A percentile compares a stretch with the other conserved stretches of the same genome.
Conservation (phyloP, 1,140 invertebrate species). For the Trichonephila clavipes region DNA sequence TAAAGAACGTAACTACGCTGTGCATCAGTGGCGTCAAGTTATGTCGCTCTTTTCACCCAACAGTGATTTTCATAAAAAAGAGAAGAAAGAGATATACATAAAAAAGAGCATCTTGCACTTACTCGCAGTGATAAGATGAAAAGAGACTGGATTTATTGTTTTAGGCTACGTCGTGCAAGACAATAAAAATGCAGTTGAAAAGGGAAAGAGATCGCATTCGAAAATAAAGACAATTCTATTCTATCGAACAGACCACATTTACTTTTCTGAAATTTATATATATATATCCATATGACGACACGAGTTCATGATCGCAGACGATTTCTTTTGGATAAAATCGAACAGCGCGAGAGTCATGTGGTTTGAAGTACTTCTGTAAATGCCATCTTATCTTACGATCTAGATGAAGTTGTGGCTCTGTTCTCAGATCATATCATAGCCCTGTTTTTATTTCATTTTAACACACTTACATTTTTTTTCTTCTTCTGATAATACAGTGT, state of each 20-base stretch:
- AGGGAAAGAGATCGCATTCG: conserved; percentile 22
- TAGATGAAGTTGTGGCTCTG: too few relatives aligned
- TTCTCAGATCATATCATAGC: too few relatives aligned
- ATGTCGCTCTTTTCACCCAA: conserved; percentile 40
- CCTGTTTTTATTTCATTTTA: too few relatives aligned
- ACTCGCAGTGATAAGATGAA: conserved; percentile 34
- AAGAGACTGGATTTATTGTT: conserved; percentile 45
- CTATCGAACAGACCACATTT: not conserved
- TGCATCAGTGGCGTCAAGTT: conserved; percentile 38
- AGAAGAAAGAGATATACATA: not conserved
- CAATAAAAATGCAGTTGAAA: conserved; percentile 53
- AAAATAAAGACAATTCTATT: not conserved
- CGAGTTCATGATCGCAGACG: too few relatives aligned
- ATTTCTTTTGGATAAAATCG: too few relatives aligned
- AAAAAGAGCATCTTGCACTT: conserved; percentile 11
- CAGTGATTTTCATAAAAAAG: conserved; percentile 27
- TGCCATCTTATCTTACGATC: too few relatives aligned
- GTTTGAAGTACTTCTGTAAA: too few relatives aligned
- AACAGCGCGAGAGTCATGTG: too few relatives aligned
- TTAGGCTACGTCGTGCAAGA: conserved; percentile 34
- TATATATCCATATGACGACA: too few relatives aligned
- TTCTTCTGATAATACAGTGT: too few relatives aligned
- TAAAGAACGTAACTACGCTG: not conserved
- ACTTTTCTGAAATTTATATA: not conserved
- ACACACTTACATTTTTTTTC: too few relatives aligned